Base-by-base conservation (phyloP, 2,113 vertebrate species). In the Balaeniceps rex region DNA sequence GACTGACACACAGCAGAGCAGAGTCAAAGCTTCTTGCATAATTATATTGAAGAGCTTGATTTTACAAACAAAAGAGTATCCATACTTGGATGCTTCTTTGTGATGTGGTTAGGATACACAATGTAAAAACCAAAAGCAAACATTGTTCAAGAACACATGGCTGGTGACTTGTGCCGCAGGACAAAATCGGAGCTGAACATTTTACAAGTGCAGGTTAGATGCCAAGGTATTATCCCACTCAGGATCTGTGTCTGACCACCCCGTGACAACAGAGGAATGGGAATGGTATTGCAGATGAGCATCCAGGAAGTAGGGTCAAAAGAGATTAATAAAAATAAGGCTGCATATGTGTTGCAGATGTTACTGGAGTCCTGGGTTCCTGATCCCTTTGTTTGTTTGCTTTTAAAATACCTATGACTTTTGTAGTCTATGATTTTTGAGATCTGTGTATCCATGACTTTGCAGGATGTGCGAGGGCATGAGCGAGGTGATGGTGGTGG, bases 291-390 rank as follows among this genome's bases (percentile, higher is more conserved):
- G 71, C 75, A 88, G 70, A 97, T 83, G 89, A 88, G 75, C 93
- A 96, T 97, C 84, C 90, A 97, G 94, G 95, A 97, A 96, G 80
- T 10, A 92, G 33, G 93, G 93, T 97, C 96, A 95, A 96, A 81
- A 96, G 91, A 95, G 71, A 90, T 86, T 55, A 88, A 96, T 70
- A 93, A 84, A 90, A 95, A 80, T 92, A 94, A 90, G 42, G 54
- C 71, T 92, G 75, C 97, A 97, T 94, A 38, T 97, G 96, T 82
- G 81, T 81, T 93, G 85, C 97, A 97, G 97, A 97, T 97, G 96
- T 97, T 91, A 91, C 54, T 52, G 40, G 42, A 82, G 80, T 72
- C 86, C 84, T 89, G 91, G 75, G 42, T 81, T 96, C 86, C 61
- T 83, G 80, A 95, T 95, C 82, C 77, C 36, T 34, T 75, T 94